These are phyloP conservation scores for Xenus cinereus DNA, from an alignment of 2,113 vertebrate genomes.

Conservation along the genomic window DNA sequence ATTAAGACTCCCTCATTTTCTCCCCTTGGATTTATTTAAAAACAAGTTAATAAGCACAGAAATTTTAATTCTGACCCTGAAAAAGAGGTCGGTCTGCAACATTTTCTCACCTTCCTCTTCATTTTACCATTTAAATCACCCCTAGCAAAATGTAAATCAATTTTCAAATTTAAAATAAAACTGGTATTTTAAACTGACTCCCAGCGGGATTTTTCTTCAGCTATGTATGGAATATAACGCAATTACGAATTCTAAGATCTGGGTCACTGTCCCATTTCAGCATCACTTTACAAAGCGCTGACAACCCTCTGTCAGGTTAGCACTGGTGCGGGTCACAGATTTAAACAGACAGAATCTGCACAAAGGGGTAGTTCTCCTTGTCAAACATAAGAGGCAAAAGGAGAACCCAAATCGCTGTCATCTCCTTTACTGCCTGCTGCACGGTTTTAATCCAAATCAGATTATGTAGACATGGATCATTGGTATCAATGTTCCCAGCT, in stretches of 20 bases:
- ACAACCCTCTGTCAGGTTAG: neutral
- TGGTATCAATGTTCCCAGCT: neutral
- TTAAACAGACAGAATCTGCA: neutral
- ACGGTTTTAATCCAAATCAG: neutral
- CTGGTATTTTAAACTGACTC: neutral
- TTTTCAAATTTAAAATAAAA: slow-evolving; percentile 40
- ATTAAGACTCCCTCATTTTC: neutral
- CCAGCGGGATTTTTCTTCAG: neutral
- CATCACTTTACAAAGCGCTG: neutral
- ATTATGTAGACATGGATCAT: neutral
- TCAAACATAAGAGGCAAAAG: neutral
- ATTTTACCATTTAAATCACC: neutral
- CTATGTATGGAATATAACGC: neutral
- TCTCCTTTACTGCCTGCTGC: neutral
- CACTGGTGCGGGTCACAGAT: neutral
- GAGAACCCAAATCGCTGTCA: neutral
- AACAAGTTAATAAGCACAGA: neutral
- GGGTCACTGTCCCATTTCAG: slow-evolving; percentile 20
- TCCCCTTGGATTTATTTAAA: neutral
- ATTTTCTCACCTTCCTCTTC: neutral
- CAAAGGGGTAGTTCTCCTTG: neutral
- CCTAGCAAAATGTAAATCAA: neutral
- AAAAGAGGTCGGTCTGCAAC: neutral
- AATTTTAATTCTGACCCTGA: neutral
- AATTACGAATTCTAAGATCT: slow-evolving; percentile 8